A percentile compares a stretch with the other conserved stretches of the same genome.
phyloP scores from a whole-genome alignment of 2,113 vertebrate genomes.

The Pipra filicauda region DNA sequence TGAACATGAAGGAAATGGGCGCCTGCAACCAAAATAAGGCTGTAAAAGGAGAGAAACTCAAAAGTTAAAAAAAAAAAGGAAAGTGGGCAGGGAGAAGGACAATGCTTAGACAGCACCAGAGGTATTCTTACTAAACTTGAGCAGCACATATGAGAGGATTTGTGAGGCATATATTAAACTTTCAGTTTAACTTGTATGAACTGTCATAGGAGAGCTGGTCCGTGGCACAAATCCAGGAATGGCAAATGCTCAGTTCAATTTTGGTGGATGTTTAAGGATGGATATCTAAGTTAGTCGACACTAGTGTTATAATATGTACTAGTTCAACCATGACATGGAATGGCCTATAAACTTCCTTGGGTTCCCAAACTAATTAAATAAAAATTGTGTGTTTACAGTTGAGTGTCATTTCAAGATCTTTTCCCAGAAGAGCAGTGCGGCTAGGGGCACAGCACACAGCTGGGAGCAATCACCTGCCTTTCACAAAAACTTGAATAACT shows the following conservation, averaged over 20 bases:
- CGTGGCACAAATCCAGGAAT: not conserved
- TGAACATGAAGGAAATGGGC: conserved; percentile 19
- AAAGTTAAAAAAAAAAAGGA: not conserved
- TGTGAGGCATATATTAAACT: not conserved
- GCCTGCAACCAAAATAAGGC: not conserved
- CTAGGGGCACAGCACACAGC: not conserved
- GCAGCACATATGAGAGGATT: not conserved
- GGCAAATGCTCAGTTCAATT: not conserved
- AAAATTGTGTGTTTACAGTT: not conserved
- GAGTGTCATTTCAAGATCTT: not conserved
- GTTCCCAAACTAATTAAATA: not conserved
- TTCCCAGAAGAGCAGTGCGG: not conserved
- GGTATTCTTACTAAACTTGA: not conserved
- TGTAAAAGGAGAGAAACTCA: not conserved
- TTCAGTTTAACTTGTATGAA: not conserved
- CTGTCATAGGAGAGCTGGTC: not conserved
- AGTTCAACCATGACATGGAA: not conserved
- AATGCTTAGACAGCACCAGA: not conserved
- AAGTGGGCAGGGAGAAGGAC: not conserved
- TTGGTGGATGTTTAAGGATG: not conserved
- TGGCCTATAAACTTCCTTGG: not conserved
- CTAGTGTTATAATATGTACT: not conserved
- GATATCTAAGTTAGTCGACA: not conserved
- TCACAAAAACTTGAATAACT: not conserved
- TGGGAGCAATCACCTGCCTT: not conserved